Base-by-base conservation (phyloP, 2,888 invertebrate species). In the Poecilus cupreus region DNA sequence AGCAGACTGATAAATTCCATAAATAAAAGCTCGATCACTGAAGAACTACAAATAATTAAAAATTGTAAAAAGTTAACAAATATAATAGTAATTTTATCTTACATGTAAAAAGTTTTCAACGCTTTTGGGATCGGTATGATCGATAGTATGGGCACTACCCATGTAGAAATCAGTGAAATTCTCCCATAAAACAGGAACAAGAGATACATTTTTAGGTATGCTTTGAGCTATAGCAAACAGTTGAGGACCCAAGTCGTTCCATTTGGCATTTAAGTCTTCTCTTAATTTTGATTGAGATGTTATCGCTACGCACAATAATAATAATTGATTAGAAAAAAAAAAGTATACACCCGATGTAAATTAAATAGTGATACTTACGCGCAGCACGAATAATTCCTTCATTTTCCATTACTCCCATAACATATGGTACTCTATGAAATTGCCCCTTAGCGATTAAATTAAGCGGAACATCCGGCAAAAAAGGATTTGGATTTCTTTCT, bases 381-480 rank as follows among this genome's bases (percentile, higher is more conserved):
- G 86, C 87, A 13, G 89, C 89, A 76, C 90, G 88, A 11, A 92
- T 88, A 1, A 90, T 89, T 18, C 92, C 92, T 85, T 92, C 92
- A 3, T 89, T 86, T 0, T 89, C 87, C 1, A 90, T 89, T 0
- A 88, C 86, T 3, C 91, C 91, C 8, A 89, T 85, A 83, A 92
- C 88, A 88, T 89, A 90, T 0, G 92, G 91, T 1, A 91, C 87
- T 16, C 88, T 87, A 10, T 85, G 85, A 74, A 90, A 90, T 39
- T 86, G 86, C 10, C 90, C 90, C 49, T 84, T 83, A 64, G 85
- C 84, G 20, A 91, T 84, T 37, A 90, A 84, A 11, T 88, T 84
- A 10, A 86, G 74, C 0, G 92, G 92, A 78, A 89, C 86, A 77
- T 87, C 87, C 0, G 88, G 88, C 0, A 92, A 83, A 84, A 91